phyloP scores from a whole-genome alignment of 2,888 invertebrate genomes.

The Agriopis marginaria region DNA sequence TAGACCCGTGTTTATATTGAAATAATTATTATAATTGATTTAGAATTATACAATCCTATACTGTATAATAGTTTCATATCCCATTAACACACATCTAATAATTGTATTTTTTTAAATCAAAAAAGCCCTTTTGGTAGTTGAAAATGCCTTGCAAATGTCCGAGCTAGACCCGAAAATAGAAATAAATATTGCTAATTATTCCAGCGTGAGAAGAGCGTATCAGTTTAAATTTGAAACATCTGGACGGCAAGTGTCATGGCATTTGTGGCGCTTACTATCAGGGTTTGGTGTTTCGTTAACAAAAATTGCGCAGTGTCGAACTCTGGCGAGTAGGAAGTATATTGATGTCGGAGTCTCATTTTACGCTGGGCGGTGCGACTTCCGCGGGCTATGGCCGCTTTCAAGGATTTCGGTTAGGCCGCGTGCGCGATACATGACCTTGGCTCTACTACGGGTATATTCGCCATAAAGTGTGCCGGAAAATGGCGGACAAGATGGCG shows the following conservation, averaged over 20 bases:
- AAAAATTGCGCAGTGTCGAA: slow-evolving; percentile 21
- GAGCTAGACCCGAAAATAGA: too few relatives aligned
- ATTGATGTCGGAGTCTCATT: slow-evolving; percentile 62
- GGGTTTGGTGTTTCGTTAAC: neutral
- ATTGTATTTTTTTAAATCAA: too few relatives aligned
- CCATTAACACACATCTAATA: too few relatives aligned
- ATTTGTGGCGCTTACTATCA: slow-evolving; percentile 7
- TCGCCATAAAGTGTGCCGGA: slow-evolving; percentile 41
- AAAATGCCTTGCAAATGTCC: too few relatives aligned
- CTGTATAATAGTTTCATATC: too few relatives aligned
- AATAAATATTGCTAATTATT: neutral
- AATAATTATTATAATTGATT: too few relatives aligned
- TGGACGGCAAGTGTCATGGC: slow-evolving; percentile 3
- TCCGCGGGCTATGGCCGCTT: slow-evolving; percentile 78
- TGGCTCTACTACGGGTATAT: slow-evolving; percentile 72
- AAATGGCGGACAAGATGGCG: slow-evolving; percentile 43
- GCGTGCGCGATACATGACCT: slow-evolving; percentile 74
- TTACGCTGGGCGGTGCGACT: slow-evolving; percentile 65
- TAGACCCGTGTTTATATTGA: too few relatives aligned
- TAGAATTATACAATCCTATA: too few relatives aligned
- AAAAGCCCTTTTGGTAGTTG: too few relatives aligned
- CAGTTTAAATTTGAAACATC: neutral
- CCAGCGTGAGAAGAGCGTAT: neutral
- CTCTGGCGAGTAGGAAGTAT: slow-evolving; percentile 53
- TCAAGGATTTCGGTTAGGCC: slow-evolving; percentile 77